phyloP scores from a whole-genome alignment of 2,113 vertebrate species.

The Pomatostomus ruficeps region DNA sequence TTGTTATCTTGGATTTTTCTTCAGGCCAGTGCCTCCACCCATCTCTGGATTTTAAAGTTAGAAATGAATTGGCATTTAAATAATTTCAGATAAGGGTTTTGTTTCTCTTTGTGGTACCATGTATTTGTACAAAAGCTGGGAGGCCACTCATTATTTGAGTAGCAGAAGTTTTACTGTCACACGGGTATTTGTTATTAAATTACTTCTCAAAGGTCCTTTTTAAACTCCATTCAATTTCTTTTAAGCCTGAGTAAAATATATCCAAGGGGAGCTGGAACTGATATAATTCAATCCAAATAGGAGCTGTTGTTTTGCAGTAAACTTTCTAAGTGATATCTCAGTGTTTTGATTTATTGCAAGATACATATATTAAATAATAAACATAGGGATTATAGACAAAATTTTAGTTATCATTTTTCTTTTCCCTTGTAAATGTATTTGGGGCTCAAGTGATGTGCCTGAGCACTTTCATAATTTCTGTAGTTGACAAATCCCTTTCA shows the following conservation, averaged over 20 bases:
- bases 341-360: background rate
- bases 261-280: background rate
- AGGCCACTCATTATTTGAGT: background rate
- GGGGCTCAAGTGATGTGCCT: background rate
- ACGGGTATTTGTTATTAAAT: background rate
- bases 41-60: background rate
- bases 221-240: background rate
- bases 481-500: background rate
- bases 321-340: background rate
- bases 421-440: background rate
- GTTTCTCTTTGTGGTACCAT: background rate
- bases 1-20: background rate
- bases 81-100: background rate
- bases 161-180: background rate
- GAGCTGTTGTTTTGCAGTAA: background rate
- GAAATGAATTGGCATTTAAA: background rate
- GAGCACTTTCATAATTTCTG: background rate
- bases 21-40: background rate
- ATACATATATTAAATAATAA: background rate
- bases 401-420: background rate
- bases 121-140: background rate
- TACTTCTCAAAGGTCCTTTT: background rate
- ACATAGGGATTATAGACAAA: background rate
- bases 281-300: background rate
- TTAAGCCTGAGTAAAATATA: background rate